Conservation (phyloP, 2,797 vertebrate genomes). For the Silurus aristotelis region DNA sequence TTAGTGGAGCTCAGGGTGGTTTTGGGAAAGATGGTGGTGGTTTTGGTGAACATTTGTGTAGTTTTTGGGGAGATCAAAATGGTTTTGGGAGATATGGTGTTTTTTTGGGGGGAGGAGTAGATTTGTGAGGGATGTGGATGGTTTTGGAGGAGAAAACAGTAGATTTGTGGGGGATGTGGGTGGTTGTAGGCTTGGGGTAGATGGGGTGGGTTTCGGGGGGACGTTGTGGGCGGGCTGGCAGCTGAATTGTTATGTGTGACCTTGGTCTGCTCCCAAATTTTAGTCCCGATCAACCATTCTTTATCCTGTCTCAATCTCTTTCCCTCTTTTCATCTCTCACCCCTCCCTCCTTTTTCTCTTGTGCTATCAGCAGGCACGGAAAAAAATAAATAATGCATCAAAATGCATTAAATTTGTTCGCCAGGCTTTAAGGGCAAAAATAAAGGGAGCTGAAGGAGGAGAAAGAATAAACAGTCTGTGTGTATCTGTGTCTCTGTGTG, state of each 20-base stretch:
- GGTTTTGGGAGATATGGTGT: slow-evolving; percentile 1
- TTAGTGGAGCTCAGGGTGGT: too few relatives aligned
- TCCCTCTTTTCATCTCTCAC: slow-evolving; percentile 54
- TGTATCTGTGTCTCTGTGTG: slow-evolving; percentile 31
- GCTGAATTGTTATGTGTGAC: slow-evolving; percentile 54
- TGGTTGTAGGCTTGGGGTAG: slow-evolving; percentile 49
- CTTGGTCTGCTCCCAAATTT: slow-evolving; percentile 71
- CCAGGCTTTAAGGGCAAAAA: slow-evolving; percentile 71
- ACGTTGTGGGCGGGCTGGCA: not conserved
- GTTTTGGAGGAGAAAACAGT: not conserved
- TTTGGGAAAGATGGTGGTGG: slow-evolving; percentile 36
- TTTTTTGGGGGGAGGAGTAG: slow-evolving; percentile 53
- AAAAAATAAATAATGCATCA: slow-evolving; percentile 81
- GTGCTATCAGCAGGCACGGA: slow-evolving; percentile 73
- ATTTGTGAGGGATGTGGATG: slow-evolving; percentile 41
- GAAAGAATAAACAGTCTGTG: slow-evolving; percentile 14
- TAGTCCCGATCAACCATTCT: slow-evolving; percentile 63
- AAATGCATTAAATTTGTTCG: slow-evolving; percentile 79
- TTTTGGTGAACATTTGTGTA: not conserved
- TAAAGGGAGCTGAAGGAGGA: slow-evolving; percentile 61
- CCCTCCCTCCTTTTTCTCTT: slow-evolving; percentile 56
- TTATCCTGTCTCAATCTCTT: slow-evolving; percentile 23
- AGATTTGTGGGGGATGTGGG: slow-evolving; percentile 47
- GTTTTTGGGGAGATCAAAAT: not conserved
- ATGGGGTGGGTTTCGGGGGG: slow-evolving; percentile 9